A percentile compares a stretch with the other conserved stretches of the same genome.
These are phyloP conservation scores for Megathymus violae DNA, from an alignment of 1,140 invertebrate species.

Conservation along the genomic window DNA sequence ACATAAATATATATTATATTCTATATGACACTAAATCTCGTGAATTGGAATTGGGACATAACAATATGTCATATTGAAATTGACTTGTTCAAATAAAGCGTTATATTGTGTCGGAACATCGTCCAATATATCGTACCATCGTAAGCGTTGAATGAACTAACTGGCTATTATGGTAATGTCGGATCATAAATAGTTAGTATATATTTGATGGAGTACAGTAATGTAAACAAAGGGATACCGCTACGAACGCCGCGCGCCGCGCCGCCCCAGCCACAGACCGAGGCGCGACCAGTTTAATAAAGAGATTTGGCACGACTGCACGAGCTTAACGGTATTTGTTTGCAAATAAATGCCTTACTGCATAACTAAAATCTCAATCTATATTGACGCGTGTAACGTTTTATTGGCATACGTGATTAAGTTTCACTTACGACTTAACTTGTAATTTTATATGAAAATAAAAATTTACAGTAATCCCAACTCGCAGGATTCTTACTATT, in stretches of 20 bases:
- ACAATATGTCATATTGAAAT: conserved; percentile 20
- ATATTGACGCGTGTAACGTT: not conserved
- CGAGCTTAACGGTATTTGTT: conserved; percentile 69
- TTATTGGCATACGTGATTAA: too few relatives aligned
- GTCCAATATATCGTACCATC: conserved; percentile 11
- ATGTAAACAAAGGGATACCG: conserved; percentile 70
- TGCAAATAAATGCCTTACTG: conserved; percentile 51
- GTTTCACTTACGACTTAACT: too few relatives aligned
- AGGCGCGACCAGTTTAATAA: conserved; percentile 71
- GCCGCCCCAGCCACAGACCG: conserved; percentile 41
- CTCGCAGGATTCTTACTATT: too few relatives aligned
- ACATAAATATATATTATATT: not conserved
- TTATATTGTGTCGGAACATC: conserved; percentile 18
- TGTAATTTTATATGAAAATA: too few relatives aligned
- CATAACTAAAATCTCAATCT: conserved; percentile 22
- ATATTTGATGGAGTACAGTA: conserved; percentile 48
- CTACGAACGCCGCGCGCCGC: conserved; percentile 47
- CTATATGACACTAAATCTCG: conserved; percentile 11
- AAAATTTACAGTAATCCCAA: too few relatives aligned
- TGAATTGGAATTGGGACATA: conserved; percentile 15
- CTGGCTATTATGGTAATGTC: conserved; percentile 45
- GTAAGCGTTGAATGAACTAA: conserved; percentile 26
- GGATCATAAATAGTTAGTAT: conserved; percentile 45
- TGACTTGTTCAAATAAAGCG: conserved; percentile 12
- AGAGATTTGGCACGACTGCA: conserved; percentile 79